Conservation (phyloP, 2,888 invertebrate genomes). For the Autographa pulchrina region DNA sequence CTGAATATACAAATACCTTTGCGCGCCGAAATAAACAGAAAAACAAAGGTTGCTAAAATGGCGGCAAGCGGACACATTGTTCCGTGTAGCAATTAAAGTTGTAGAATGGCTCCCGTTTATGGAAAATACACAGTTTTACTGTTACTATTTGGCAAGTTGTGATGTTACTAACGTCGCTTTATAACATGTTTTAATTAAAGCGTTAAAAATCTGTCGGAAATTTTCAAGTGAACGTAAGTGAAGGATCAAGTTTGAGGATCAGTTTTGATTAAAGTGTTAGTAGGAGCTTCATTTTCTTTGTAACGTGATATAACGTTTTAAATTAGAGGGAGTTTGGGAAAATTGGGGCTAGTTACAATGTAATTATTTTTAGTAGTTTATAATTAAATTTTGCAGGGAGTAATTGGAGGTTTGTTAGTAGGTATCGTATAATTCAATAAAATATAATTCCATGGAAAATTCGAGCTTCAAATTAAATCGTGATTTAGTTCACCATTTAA, state of each 20-base stretch:
- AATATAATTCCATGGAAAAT: too few species aligned
- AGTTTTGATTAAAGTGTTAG: constrained; percentile 1
- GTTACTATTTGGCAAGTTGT: constrained; percentile 1
- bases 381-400: neutral
- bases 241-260: neutral
- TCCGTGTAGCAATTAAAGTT: constrained; percentile 52
- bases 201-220: neutral
- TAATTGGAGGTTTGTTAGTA: neutral
- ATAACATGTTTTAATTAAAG: constrained; percentile 23
- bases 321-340: neutral
- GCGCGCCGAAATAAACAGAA: constrained; percentile 51
- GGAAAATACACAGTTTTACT: constrained; percentile 20
- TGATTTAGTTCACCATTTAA: too few species aligned
- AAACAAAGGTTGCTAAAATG: constrained; percentile 53
- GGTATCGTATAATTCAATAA: neutral
- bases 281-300: constrained; percentile 1
- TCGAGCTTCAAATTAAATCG: too few species aligned
- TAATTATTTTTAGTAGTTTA: neutral
- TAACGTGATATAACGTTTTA: neutral
- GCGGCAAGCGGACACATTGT: constrained; percentile 40
- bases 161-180: constrained; percentile 8
- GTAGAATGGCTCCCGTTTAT: constrained; percentile 32
- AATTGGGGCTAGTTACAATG: neutral
- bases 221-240: neutral
- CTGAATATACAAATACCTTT: constrained; percentile 59